These are phyloP conservation scores for Adoxophyes honmai DNA, from an alignment of 1,140 invertebrate species.

Conservation along the genomic window DNA sequence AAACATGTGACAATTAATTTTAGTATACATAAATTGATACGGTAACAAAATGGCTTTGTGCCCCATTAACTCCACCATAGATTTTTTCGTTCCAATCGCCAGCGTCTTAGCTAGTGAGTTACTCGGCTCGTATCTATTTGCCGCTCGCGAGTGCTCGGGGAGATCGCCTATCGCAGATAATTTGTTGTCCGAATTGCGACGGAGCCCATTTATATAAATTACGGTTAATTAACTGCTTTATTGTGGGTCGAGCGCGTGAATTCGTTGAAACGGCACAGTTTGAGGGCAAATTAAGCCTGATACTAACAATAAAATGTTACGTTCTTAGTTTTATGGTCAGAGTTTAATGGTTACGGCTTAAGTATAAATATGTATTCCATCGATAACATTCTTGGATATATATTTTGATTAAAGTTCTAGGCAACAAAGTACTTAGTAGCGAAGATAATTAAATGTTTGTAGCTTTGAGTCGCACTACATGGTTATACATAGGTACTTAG, in stretches of 20 bases:
- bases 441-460: neutral
- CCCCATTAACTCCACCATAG: constrained; percentile 11
- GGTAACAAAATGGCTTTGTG: too few relatives aligned
- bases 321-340: constrained; percentile 17
- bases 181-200: constrained; percentile 42
- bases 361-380: constrained; percentile 13
- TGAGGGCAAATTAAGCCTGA: constrained; percentile 29
- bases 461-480: too few relatives aligned
- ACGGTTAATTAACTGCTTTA: constrained; percentile 49
- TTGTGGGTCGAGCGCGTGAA: constrained; percentile 35
- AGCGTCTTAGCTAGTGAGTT: neutral
- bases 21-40: too few relatives aligned
- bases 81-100: constrained; percentile 2
- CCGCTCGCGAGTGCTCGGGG: constrained; percentile 18
- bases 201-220: constrained; percentile 49
- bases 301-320: constrained; percentile 39
- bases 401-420: neutral
- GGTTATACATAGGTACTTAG: too few relatives aligned
- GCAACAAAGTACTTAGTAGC: neutral
- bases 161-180: constrained; percentile 45
- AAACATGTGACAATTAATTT: too few relatives aligned
- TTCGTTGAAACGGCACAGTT: constrained; percentile 32
- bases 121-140: constrained; percentile 17
- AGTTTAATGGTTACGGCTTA: constrained; percentile 19
- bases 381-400: neutral